Evolutionary conservation across 1,140 invertebrate genomes (phyloP), one percentile per base, ranked within the genome.

Genomic region (Akabosia matsudoensis): DNA sequence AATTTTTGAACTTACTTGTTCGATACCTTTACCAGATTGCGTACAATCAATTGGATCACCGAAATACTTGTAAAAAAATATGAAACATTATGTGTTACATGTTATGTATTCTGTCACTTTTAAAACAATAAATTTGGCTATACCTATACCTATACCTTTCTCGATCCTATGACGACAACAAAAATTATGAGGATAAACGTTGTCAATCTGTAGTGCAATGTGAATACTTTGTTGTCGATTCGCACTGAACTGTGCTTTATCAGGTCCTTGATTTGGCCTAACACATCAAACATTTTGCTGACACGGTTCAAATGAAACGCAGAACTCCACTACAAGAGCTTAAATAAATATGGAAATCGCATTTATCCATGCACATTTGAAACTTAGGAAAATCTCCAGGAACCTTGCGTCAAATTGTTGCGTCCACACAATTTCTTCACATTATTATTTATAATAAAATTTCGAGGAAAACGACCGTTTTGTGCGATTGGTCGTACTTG

Each of bases 21-120:
- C 30, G 22, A 70, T 37, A 16, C 24, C 22, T 3, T 86, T 84
- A 31, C 82, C 84, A 14, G 86, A 87, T 54, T 84, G 83, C 80
- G 90, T 88, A 77, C 90, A 91, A 71, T 89, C 85, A 10, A 92
- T 90, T 0, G 90, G 90, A 81, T 91, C 89, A 0, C 90, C 90
- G 70, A 92, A 90, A 82, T 90, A 91, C 82, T 92, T n/a, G n/a
- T n/a, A n/a, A n/a, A n/a, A n/a, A n/a, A n/a, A n/a, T n/a, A n/a
- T n/a, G n/a, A n/a, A n/a, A n/a, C n/a, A n/a, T n/a, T n/a, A n/a
- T n/a, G n/a, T n/a, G n/a, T n/a, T n/a, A n/a, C n/a, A n/a, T n/a
- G n/a, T n/a, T n/a, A n/a, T n/a, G n/a, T n/a, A n/a, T n/a, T n/a
- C n/a, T n/a, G n/a, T n/a, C n/a, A n/a, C n/a, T n/a, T n/a, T n/a